These are phyloP conservation scores for Diplolepis rosae DNA, from an alignment of 2,888 invertebrate genomes.

Conservation along the genomic window DNA sequence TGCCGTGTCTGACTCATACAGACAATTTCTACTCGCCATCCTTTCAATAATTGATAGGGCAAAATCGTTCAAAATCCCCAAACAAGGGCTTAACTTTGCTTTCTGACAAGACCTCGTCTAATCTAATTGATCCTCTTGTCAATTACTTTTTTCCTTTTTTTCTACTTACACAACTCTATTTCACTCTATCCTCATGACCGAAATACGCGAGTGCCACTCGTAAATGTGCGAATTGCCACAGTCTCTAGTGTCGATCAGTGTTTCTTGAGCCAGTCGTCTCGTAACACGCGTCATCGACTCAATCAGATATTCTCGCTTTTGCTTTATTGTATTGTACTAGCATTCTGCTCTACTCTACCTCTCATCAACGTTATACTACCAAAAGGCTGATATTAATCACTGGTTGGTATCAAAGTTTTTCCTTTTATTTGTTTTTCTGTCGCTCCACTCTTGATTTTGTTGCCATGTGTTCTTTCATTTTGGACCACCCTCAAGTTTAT, in stretches of 20 bases:
- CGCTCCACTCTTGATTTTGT: conserved; percentile 28
- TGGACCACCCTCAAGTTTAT: too few relatives aligned
- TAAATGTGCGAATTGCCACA: neutral
- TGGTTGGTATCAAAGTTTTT: neutral
- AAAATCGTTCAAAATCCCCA: neutral
- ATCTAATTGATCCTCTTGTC: neutral
- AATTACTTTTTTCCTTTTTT: neutral
- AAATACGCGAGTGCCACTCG: neutral
- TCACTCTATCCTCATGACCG: neutral
- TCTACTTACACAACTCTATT: neutral
- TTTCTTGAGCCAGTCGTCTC: conserved; percentile 40
- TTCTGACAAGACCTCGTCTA: neutral
- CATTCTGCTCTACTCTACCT: conserved; percentile 8
- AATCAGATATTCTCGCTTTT: conserved; percentile 28
- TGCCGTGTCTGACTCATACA: neutral
- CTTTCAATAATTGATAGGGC: neutral
- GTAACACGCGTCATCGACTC: conserved; percentile 27
- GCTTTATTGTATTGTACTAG: conserved; percentile 24
- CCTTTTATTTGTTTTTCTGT: conserved; percentile 25
- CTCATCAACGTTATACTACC: neutral
- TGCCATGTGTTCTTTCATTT: neutral
- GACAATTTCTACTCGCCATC: neutral
- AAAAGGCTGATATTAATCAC: neutral
- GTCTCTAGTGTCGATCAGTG: conserved; percentile 10
- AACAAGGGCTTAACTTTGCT: too few relatives aligned